phyloP scores from a whole-genome alignment of 2,888 invertebrate species.

The Disparrhopalites patrizii region DNA sequence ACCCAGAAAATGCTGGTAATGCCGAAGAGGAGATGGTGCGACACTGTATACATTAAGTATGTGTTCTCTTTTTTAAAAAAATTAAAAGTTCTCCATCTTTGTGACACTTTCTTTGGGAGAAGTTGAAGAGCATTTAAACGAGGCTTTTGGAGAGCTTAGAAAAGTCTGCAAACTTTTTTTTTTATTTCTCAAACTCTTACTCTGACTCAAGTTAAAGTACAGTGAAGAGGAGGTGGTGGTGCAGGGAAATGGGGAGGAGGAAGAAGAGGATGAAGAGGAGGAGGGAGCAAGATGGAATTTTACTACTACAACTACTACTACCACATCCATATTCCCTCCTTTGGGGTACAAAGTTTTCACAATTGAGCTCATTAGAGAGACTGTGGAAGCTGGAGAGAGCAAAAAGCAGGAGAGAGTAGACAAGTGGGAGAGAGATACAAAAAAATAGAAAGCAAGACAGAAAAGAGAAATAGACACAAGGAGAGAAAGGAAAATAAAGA shows the following conservation, averaged over 20 bases:
- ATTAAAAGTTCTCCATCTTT: conserved; percentile 24
- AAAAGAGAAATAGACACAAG: too few species aligned
- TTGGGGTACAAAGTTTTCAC: background rate
- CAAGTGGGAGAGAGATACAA: too few species aligned
- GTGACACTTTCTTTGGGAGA: conserved; percentile 27
- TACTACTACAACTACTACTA: background rate
- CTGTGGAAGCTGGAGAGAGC: too few species aligned
- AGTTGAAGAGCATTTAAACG: conserved; percentile 28
- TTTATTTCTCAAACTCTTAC: conserved; percentile 20
- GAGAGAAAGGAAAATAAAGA: too few species aligned
- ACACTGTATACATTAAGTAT: background rate
- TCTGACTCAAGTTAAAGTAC: too few species aligned
- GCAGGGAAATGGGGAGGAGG: too few species aligned
- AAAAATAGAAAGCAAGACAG: too few species aligned
- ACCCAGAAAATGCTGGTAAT: too few species aligned
- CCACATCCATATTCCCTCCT: background rate
- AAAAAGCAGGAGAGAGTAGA: too few species aligned
- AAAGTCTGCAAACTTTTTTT: conserved; percentile 27
- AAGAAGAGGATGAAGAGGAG: too few species aligned
- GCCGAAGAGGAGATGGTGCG: too few species aligned
- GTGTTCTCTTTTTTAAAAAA: conserved; percentile 3
- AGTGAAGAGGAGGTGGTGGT: too few species aligned
- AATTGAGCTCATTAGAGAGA: background rate
- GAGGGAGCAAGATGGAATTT: background rate
- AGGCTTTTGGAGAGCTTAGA: conserved; percentile 22